Percentiles rank a stretch among this genome's conserved stretches.
Evolutionary conservation across 2,113 vertebrate genomes (phyloP).

Genomic region (Proterorhinus semilunaris): DNA sequence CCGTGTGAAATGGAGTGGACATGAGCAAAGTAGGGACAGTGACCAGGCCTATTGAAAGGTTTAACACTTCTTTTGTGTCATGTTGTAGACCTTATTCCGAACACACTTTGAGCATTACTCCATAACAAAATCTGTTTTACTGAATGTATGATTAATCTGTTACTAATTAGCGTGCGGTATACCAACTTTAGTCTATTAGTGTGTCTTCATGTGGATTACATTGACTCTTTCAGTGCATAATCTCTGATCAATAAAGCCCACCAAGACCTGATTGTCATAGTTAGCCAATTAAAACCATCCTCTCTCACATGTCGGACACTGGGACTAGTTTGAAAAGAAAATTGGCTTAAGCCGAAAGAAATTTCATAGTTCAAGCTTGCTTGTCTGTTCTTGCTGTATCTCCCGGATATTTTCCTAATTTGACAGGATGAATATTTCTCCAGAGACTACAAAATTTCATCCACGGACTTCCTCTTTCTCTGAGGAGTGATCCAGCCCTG

Average conservation of each 20-base stretch:
- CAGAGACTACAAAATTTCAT: neutral
- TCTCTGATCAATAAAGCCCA: conserved; percentile 41
- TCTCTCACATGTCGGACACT: neutral
- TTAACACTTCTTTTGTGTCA: neutral
- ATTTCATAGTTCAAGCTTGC: neutral
- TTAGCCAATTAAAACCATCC: conserved; percentile 24
- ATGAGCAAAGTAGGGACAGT: too few species aligned
- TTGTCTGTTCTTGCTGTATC: neutral
- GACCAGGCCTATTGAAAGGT: neutral
- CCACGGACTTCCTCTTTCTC: neutral
- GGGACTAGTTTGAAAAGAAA: neutral
- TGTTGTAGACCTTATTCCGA: neutral
- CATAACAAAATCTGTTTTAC: neutral
- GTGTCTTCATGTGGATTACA: conserved; percentile 26
- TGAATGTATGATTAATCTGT: neutral
- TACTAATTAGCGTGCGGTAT: conserved; percentile 25
- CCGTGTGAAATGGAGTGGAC: too few species aligned
- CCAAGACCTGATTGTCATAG: conserved; percentile 15
- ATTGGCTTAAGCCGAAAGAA: neutral
- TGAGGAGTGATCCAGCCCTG: conserved; percentile 18
- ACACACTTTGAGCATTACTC: neutral
- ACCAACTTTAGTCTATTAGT: conserved; percentile 45
- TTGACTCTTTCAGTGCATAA: conserved; percentile 38
- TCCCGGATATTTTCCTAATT: neutral
- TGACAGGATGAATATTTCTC: conserved; percentile 2